These are phyloP conservation scores for Cenopis cana DNA, from an alignment of 2,888 invertebrate genomes.

Conservation along the genomic window DNA sequence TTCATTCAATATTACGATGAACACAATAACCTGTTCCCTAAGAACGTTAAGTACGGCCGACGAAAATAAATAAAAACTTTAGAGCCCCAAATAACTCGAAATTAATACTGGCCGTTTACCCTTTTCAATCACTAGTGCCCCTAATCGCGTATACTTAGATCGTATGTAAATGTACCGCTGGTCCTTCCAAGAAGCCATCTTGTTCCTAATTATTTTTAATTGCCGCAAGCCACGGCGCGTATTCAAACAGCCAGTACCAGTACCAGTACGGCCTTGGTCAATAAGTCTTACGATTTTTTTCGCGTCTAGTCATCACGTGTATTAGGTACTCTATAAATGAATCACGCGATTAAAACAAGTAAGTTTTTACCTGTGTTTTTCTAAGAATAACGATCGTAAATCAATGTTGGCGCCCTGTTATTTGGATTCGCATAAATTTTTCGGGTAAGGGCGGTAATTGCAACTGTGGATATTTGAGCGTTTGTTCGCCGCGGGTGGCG, in stretches of 20 bases:
- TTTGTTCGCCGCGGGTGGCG: slow-evolving; percentile 68
- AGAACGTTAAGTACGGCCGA: slow-evolving; percentile 58
- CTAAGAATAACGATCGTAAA: slow-evolving; percentile 79
- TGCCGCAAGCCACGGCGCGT: slow-evolving; percentile 76
- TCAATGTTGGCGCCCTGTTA: slow-evolving; percentile 82
- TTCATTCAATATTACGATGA: slow-evolving; percentile 41
- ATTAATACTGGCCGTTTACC: slow-evolving; percentile 73
- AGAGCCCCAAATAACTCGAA: slow-evolving; percentile 50
- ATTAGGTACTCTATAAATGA: slow-evolving; percentile 71
- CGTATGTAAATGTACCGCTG: slow-evolving; percentile 80
- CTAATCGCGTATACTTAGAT: slow-evolving; percentile 75
- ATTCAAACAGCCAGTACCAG: slow-evolving; percentile 41
- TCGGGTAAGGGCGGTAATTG: slow-evolving; percentile 63
- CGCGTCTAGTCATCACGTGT: slow-evolving; percentile 80
- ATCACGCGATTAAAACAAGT: slow-evolving; percentile 72
- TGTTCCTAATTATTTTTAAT: slow-evolving; percentile 85
- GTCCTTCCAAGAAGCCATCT: slow-evolving; percentile 82
- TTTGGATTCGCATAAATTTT: slow-evolving; percentile 76
- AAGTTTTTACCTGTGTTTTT: slow-evolving; percentile 69
- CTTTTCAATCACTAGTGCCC: slow-evolving; percentile 83
- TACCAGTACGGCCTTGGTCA: slow-evolving; percentile 79
- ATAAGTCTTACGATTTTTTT: slow-evolving; percentile 76
- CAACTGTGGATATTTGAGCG: slow-evolving; percentile 52
- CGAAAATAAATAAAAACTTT: slow-evolving; percentile 63
- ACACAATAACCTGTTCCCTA: slow-evolving; percentile 43